A percentile compares a stretch with the other conserved stretches of the same genome.
Conservation (phyloP, 2,888 invertebrate species). For the Drosophila hamatofila region DNA sequence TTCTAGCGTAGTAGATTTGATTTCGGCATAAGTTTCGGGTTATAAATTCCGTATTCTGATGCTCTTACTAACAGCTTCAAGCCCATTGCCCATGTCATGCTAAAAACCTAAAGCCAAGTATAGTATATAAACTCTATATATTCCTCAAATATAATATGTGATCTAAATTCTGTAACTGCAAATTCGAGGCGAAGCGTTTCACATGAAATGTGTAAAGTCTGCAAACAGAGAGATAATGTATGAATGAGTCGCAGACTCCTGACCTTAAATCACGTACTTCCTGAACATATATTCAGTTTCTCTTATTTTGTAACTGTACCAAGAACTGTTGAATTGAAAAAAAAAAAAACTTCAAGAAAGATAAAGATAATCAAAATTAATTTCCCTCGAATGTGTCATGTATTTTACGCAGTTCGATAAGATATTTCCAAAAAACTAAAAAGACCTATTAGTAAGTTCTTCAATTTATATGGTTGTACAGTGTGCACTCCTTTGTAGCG, state of each 20-base stretch:
- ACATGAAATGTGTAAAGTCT: background rate
- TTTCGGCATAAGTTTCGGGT: too few species aligned
- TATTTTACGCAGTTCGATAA: background rate
- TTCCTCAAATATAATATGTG: background rate
- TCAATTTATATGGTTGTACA: background rate
- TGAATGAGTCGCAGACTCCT: background rate
- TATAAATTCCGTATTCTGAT: too few species aligned
- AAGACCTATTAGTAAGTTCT: background rate
- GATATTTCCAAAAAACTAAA: background rate
- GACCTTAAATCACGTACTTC: too few species aligned
- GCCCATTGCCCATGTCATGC: too few species aligned
- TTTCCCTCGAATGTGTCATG: background rate
- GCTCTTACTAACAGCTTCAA: too few species aligned
- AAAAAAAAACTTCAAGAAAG: background rate
- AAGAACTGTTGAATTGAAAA: background rate
- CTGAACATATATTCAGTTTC: too few species aligned
- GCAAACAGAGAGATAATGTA: background rate
- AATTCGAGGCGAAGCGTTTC: background rate
- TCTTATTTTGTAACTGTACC: background rate
- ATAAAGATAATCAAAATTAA: background rate
- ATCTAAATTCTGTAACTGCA: background rate
- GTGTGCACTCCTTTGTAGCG: background rate
- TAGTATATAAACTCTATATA: background rate
- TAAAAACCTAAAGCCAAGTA: background rate
- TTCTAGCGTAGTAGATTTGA: too few species aligned